Base-by-base conservation (phyloP, 2,797 vertebrate species). In the Enteromius afrohamiltoni region DNA sequence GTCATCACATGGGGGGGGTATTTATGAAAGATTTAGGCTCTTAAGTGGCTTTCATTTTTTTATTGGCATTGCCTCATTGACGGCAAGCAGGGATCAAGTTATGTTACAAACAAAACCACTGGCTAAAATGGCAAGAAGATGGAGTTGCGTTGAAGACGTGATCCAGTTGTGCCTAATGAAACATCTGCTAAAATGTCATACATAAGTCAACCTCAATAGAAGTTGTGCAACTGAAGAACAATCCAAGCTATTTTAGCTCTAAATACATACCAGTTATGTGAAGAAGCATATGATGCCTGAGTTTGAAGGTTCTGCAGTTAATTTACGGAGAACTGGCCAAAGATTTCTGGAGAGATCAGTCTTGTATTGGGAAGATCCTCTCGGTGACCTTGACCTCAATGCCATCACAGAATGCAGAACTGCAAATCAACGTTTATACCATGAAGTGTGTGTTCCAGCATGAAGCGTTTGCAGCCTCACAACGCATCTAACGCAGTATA, bases 81-180 rank as follows among this genome's bases (percentile, higher is more conserved):
- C 6, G 13, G 23, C 62, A 62, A 65, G 45, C 60, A 67, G 42
- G 19, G 77, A 79, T n/a, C 29, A 21, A 21, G 11, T 79, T 47
- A 29, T 21, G 34, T 14, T 14, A 37, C 29, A 51, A 37, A 42
- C 11, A 79, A 51, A 14, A 1, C 29, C 40, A 31, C 4, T 67
- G 58, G n/a, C 77, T 67, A 19, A 67, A 67, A 37, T n/a, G 77
- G 77, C 53, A 76, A 13, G 2, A 76, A 23, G 31, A 26, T 10
- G n/a, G 40, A 49, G 47, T 53, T 65, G 17, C 51, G 17, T 45
- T 40, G 16, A 75, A 75, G 17, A 37, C 17, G 17, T 47, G 16
- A 34, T n/a, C 37, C 69, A 47, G 13, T 11, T 81, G 23, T 71
- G 26, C n/a, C 53, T 47, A 73, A 26, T 73, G 29, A 81, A 73